These are phyloP conservation scores for Scarus forsteni DNA, from an alignment of 2,797 vertebrate genomes.

Conservation along the genomic window DNA sequence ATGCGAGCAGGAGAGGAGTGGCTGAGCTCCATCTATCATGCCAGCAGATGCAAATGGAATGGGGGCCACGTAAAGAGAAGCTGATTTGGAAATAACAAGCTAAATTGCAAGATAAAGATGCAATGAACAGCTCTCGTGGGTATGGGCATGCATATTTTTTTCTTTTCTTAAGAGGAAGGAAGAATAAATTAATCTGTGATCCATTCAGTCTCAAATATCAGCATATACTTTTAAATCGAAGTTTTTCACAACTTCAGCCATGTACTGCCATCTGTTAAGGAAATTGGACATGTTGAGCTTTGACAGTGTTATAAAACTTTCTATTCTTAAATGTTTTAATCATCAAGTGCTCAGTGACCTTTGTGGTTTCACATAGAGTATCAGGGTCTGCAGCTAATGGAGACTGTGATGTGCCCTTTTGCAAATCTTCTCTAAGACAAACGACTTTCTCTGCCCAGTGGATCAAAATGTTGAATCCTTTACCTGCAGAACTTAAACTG, in stretches of 20 bases:
- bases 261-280: no score
- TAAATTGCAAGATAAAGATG: conserved; percentile 44
- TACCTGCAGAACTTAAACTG: no score
- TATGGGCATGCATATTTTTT: conserved; percentile 34
- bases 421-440: no score
- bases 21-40: conserved; percentile 41
- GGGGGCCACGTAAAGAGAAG: conserved; percentile 44
- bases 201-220: conserved; percentile 19
- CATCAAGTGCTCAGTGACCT: no score
- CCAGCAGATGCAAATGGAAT: conserved; percentile 34
- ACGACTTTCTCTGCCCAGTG: no score
- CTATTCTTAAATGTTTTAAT: no score
- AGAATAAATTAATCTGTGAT: background rate
- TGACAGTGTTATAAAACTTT: no score
- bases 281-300: no score
- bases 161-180: background rate
- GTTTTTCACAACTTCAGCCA: conserved; percentile 33
- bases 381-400: no score
- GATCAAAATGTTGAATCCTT: no score
- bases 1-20: conserved; percentile 22
- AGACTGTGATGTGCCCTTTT: no score
- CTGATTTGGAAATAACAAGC: conserved; percentile 51
- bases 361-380: no score
- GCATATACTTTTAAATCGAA: background rate
- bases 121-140: conserved; percentile 13